These are phyloP conservation scores for Acanthosepion lycidas DNA, from an alignment of 2,888 invertebrate species.

Conservation along the genomic window DNA sequence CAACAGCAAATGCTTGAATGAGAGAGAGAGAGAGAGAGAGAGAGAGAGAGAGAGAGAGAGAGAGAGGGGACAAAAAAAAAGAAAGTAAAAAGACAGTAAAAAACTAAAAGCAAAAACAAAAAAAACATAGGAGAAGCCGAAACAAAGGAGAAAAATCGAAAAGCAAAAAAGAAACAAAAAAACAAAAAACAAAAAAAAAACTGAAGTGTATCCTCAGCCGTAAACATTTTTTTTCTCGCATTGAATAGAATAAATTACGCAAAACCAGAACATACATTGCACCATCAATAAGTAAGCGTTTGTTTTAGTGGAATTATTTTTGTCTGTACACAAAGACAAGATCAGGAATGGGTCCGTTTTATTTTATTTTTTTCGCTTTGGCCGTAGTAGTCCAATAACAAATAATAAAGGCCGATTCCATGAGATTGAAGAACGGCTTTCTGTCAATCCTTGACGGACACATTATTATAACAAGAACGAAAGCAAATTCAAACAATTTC, in stretches of 20 bases:
- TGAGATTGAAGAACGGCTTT: neutral
- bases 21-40: neutral
- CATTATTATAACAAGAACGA: neutral
- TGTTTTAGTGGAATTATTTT: neutral
- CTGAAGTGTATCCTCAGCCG: neutral
- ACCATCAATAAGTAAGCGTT: neutral
- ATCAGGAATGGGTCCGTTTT: neutral
- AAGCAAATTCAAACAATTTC: neutral
- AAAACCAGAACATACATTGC: neutral
- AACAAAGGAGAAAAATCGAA: neutral
- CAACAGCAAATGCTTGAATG: neutral
- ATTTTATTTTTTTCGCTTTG: neutral
- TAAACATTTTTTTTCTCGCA: neutral
- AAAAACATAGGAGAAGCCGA: no score
- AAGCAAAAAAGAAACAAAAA: no score
- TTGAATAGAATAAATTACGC: neutral
- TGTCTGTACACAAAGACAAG: neutral
- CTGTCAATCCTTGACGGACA: neutral
- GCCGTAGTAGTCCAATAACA: neutral
- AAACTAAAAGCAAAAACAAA: neutral
- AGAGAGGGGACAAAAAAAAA: neutral
- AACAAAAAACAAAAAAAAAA: no score
- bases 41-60: neutral
- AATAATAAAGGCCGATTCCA: neutral
- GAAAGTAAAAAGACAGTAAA: neutral